Percentiles rank a stretch among this genome's conserved stretches.
phyloP scores from a whole-genome alignment of 2,113 vertebrate genomes.

The Spea bombifrons region DNA sequence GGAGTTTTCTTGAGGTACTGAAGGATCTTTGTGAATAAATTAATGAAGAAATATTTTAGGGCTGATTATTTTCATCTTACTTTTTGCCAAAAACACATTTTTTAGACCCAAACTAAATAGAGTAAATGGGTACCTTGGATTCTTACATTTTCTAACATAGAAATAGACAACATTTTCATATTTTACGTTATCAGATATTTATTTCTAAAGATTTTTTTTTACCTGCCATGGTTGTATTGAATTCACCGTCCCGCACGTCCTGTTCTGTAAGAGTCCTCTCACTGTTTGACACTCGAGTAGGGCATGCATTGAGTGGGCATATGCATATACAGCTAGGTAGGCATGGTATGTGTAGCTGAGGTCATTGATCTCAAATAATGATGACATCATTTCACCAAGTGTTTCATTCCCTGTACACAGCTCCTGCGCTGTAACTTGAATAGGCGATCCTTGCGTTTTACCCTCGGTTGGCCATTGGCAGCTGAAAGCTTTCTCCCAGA shows the following conservation, averaged over 20 bases:
- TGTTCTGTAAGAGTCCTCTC: not conserved
- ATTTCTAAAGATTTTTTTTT: not conserved
- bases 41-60: no score
- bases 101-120: no score
- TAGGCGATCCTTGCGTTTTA: not conserved
- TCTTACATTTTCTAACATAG: no score
- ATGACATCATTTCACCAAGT: not conserved
- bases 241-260: not conserved
- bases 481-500: slow-evolving; percentile 23
- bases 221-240: slow-evolving; percentile 22
- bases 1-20: not conserved
- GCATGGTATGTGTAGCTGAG: slow-evolving; percentile 31
- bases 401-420: not conserved
- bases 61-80: no score
- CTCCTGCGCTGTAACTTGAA: not conserved
- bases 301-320: slow-evolving; percentile 9
- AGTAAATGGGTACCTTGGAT: no score
- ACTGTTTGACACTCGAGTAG: not conserved
- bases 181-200: no score
- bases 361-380: slow-evolving; percentile 31
- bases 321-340: slow-evolving; percentile 28
- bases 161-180: no score
- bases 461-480: not conserved
- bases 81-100: no score
- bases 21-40: slow-evolving; percentile 7